Evolutionary conservation across 2,888 invertebrate species (phyloP), one percentile per base, ranked within the genome.

Genomic region (Psylliodes chrysocephalus): DNA sequence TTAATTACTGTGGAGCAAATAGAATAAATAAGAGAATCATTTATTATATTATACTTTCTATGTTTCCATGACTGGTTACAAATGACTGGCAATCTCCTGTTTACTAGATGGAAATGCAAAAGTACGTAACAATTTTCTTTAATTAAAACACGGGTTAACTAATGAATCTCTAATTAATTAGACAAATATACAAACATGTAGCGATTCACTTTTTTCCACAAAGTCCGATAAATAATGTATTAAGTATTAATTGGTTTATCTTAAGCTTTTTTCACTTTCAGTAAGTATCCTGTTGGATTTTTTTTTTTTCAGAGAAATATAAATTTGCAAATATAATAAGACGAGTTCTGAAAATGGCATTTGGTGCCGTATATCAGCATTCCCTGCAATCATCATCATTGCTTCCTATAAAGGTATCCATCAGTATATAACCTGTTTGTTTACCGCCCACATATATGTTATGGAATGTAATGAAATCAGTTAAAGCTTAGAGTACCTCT

Each of bases 281-380:
- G 40, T 57, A 52, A 25, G 33, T 42, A 52, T 52, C 46, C 35
- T 15, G 44, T 42, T 55, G 42, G 35, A 44, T 47, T 47, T 47
- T 54, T 61, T 57, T 47, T 57, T 51, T 42, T 33, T 55, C 28
- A 44, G 49, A 42, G 42, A 30, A 25, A 25, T 33, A 51, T 44
- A 42, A 67, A 67, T 66, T 61, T 67, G 67, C 63, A 64, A 64
- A 67, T 67, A 67, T 67, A 64, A 67, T 67, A 38, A 46, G 54
- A 57, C 67, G 46, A 61, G 61, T 66, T 68, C 64, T 66, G 56
- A 62, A 68, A 68, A 67, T 63, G 66, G 65, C 49, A 62, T 68
- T 62, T 64, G 53, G 53, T 64, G 65, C 60, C 60, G 65, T 69
- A 67, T 64, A 67, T 66, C 67, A 63, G 61, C 70, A 67, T 67